Conservation (phyloP, 64 coral and sea anemone genomes). For the Pachyseris speciosa region DNA sequence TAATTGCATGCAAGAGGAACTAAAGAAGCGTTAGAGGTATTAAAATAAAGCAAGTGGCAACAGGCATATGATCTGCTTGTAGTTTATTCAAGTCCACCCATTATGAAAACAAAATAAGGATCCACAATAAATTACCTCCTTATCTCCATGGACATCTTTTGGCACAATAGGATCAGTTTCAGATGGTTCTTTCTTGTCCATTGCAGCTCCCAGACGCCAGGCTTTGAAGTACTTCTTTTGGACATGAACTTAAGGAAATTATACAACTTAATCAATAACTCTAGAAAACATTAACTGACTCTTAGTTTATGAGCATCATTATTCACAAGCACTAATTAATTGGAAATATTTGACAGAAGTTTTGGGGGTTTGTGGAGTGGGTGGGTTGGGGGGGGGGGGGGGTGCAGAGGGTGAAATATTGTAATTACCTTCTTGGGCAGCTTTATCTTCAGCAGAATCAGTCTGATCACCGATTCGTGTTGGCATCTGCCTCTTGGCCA, state of each 20-base stretch:
- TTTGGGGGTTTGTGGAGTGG: too few species aligned
- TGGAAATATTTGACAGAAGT: neutral
- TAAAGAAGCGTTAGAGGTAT: too few species aligned
- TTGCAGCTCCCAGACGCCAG: slow-evolving; percentile 89
- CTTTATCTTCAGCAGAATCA: slow-evolving; percentile 64
- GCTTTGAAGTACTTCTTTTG: slow-evolving; percentile 98
- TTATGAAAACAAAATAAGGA: too few species aligned
- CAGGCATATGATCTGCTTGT: too few species aligned
- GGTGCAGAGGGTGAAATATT: neutral
- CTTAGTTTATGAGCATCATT: neutral
- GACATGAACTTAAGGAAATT: slow-evolving; percentile 50
- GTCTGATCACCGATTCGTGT: slow-evolving; percentile 46
- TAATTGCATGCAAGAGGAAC: too few species aligned
- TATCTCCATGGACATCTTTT: slow-evolving; percentile 43
- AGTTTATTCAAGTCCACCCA: too few species aligned
- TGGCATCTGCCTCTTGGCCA: slow-evolving; percentile 67
- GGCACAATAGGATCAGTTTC: slow-evolving; percentile 81
- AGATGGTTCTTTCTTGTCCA: slow-evolving; percentile 69
- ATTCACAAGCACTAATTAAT: neutral
- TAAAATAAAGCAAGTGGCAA: too few species aligned
- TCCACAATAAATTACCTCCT: too few species aligned
- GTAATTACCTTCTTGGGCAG: slow-evolving; percentile 27
- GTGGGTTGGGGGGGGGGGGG: too few species aligned
- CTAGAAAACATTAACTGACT: too few species aligned
- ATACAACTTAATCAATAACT: neutral